Evolutionary conservation across 2,113 vertebrate species (phyloP).

Genomic region (Atherinomorus stipes): DNA sequence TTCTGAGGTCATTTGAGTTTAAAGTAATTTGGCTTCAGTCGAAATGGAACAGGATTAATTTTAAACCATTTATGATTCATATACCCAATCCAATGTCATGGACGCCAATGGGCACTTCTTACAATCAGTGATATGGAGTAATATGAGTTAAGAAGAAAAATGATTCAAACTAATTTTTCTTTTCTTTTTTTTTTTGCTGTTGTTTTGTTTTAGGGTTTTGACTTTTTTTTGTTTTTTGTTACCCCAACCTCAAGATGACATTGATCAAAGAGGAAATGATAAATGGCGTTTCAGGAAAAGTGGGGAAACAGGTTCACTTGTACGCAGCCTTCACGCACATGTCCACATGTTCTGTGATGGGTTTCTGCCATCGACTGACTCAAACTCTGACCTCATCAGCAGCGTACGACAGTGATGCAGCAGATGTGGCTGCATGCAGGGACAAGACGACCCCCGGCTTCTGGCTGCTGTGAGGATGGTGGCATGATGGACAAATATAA

Average conservation of each 20-base stretch:
- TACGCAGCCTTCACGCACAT: no score
- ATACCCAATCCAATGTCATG: not conserved
- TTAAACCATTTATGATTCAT: not conserved
- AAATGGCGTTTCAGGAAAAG: not conserved
- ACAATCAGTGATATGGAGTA: not conserved
- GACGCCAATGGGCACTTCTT: not conserved
- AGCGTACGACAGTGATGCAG: no score
- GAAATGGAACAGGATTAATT: constrained; percentile 56
- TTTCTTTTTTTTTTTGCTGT: no score
- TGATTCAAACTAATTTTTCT: no score
- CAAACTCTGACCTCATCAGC: no score
- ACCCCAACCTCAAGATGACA: not conserved
- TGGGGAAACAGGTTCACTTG: no score
- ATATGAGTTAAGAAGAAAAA: no score
- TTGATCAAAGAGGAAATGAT: not conserved
- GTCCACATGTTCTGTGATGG: constrained; percentile 21
- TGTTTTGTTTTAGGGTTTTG: no score
- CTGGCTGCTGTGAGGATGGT: not conserved
- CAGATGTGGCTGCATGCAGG: no score
- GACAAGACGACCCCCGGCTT: not conserved
- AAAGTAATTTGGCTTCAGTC: constrained; percentile 53
- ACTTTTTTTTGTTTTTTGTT: no score
- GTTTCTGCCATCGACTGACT: no score
- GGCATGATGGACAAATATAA: constrained; percentile 25
- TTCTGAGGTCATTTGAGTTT: constrained; percentile 33